Base-by-base conservation (phyloP, 2,113 vertebrate genomes). In the Chrysemys picta region DNA sequence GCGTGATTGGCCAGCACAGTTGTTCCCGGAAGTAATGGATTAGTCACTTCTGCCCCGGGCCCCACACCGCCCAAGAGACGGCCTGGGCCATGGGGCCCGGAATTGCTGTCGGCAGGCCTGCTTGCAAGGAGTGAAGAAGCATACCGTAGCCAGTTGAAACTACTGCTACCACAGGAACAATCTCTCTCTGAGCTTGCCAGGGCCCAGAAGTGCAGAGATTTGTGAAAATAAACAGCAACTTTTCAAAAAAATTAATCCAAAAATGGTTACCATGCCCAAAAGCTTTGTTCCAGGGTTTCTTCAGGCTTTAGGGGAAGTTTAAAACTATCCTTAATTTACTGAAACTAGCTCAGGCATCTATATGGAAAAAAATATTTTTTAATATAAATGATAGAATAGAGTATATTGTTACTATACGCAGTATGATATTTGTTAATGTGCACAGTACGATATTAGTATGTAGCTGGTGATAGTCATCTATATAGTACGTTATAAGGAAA, bases 131-230 rank as follows among this genome's bases (percentile, higher is more conserved):
- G 38, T 42, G 25, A 47, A 47, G 75, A 10, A 47, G 75, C 24
- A 78, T 8, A 47, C 75, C 24, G 3, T 10, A 78, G 42, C 4
- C 42, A 47, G 75, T 47, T 25, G 11, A 47, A 47, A 31, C 4
- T 8, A 82, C 9, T 8, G 53, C 4, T 11, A 4, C 25, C 82
- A 27, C 65, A 79, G 45, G 13, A n/a, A 22, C 6, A 2, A 0
- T 5, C 2, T 38, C 81, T 76, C 65, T 85, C n/a, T 8, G 47
- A 9, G 10, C 3, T 69, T 83, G 21, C 22, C 50, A 75, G n/a
- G 9, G n/a, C 42, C 42, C 75, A 75, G n/a, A 80, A 80, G 53
- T 78, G 59, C 83, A 14, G 14, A 65, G 59, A 87, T 80, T 5
- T 81, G 54, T 47, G 31, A 76, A 89, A 76, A 56, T 22, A 80